Evolutionary conservation across 2,113 vertebrate genomes (phyloP).

Genomic region (Oryctolagus cuniculus): DNA sequence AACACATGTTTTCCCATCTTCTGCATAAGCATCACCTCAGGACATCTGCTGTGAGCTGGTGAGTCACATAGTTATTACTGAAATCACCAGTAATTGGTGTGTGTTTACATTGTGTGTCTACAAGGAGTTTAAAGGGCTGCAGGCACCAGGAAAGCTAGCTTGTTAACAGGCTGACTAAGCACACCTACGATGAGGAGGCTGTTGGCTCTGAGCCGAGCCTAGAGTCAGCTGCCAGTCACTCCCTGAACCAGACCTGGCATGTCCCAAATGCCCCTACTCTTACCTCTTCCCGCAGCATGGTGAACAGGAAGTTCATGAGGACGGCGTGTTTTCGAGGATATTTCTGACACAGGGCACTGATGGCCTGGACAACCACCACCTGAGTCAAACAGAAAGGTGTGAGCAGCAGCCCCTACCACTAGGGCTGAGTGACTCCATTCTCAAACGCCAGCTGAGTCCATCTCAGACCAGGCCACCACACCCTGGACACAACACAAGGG

Average conservation of each 20-base stretch:
- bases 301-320: conserved; percentile 93
- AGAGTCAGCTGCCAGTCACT: too few relatives aligned
- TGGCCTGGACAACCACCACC: conserved; percentile 93
- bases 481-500: not conserved
- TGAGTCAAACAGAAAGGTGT: conserved; percentile 58
- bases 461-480: not conserved
- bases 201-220: not conserved
- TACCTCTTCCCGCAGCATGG: conserved; percentile 92
- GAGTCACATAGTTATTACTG: not conserved
- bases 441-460: not conserved
- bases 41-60: not conserved
- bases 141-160: not conserved
- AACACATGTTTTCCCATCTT: not conserved
- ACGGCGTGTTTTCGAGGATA: conserved; percentile 90
- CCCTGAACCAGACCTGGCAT: not conserved
- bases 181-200: too few relatives aligned
- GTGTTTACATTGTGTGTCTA: not conserved
- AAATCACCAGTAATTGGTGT: not conserved
- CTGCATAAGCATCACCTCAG: not conserved
- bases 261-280: not conserved
- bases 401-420: not conserved
- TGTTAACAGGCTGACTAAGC: not conserved
- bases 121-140: not conserved
- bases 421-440: not conserved
- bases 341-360: conserved; percentile 91